phyloP scores from a whole-genome alignment of 37 sponge, comb jelly and placozoan genomes.

The Halichondria panicea region DNA sequence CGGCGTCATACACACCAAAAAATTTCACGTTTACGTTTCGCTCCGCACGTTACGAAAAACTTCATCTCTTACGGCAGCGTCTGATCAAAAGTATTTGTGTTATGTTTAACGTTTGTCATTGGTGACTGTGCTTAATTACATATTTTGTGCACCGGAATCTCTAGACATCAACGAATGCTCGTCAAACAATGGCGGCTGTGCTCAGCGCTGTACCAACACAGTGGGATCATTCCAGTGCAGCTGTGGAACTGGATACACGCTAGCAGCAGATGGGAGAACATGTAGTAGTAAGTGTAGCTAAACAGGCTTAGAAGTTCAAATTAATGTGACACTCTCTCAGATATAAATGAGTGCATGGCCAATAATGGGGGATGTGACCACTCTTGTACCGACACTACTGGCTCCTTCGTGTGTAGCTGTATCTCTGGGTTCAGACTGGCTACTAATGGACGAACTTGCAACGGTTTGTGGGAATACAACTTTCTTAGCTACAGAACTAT shows the following conservation, averaged over 20 bases:
- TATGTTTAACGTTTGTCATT: too few species aligned
- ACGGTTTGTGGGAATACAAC: background rate
- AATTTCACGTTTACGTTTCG: too few species aligned
- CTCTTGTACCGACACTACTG: constrained; percentile 30
- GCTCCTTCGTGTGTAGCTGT: constrained; percentile 25
- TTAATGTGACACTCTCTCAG: background rate
- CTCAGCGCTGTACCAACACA: constrained; percentile 17
- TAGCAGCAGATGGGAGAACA: background rate
- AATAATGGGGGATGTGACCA: constrained; percentile 17
- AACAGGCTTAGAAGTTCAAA: background rate
- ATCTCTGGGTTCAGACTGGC: constrained; percentile 13
- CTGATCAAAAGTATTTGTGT: too few species aligned
- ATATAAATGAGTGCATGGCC: constrained; percentile 28
- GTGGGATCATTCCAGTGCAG: background rate
- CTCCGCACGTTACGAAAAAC: too few species aligned
- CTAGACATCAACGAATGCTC: constrained; percentile 18
- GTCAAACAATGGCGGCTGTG: constrained; percentile 25
- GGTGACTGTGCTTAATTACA: background rate
- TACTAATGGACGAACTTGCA: constrained; percentile 5
- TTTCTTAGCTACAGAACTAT: background rate
- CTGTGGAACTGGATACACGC: constrained; percentile 18
- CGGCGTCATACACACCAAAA: too few species aligned
- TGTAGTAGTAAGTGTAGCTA: background rate
- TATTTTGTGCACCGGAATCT: background rate
- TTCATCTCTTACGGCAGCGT: too few species aligned